Conservation (phyloP, 2,113 vertebrate genomes). For the Phaethon lepturus region DNA sequence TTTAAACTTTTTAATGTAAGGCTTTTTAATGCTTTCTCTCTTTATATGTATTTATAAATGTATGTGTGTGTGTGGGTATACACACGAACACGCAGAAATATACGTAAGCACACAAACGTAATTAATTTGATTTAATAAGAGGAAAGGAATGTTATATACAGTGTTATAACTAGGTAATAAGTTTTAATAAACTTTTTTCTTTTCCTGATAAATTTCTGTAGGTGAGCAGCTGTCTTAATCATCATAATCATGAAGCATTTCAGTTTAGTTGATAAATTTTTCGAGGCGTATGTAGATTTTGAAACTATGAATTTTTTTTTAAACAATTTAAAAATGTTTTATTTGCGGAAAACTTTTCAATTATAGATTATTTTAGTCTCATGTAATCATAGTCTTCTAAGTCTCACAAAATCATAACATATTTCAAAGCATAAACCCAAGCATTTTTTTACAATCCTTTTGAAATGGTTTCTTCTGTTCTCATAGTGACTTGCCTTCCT, state of each 20-base stretch:
- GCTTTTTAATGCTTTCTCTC: background rate
- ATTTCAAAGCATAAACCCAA: conserved; percentile 39
- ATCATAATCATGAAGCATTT: background rate
- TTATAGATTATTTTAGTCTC: conserved; percentile 23
- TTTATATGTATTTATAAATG: background rate
- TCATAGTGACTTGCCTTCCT: conserved; percentile 34
- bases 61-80: background rate
- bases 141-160: background rate
- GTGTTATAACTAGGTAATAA: background rate
- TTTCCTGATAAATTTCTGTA: background rate
- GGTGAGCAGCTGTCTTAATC: background rate
- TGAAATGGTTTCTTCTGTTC: conserved; percentile 47
- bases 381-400: background rate
- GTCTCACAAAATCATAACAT: background rate
- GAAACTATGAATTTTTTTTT: background rate
- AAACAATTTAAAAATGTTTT: background rate
- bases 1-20: background rate
- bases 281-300: background rate
- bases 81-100: background rate
- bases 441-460: background rate
- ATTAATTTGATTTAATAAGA: background rate
- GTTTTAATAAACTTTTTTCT: background rate
- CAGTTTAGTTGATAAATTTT: background rate
- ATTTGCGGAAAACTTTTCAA: conserved; percentile 15
- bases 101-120: background rate